These are phyloP conservation scores for Ophiothrix spiculata DNA, from an alignment of 35 echinoderm and acorn worm genomes.

Conservation along the genomic window DNA sequence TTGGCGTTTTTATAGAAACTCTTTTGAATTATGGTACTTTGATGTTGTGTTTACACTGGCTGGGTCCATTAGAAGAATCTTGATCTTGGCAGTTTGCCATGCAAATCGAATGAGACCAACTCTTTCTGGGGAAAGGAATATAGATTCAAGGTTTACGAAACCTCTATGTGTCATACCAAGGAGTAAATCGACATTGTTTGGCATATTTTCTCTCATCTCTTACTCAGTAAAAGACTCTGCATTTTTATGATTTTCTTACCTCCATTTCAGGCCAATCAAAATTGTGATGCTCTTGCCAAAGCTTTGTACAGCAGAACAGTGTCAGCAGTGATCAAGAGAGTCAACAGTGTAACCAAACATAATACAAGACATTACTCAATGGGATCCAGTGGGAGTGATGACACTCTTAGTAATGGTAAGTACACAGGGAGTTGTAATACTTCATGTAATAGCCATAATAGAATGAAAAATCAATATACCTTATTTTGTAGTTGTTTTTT, in stretches of 20 bases:
- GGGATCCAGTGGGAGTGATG: conserved; percentile 59
- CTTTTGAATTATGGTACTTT: too few species aligned
- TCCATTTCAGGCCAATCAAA: conserved; percentile 94
- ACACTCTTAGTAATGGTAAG: conserved; percentile 56
- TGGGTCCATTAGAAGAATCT: too few species aligned
- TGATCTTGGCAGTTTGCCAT: too few species aligned
- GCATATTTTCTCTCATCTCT: conserved; percentile 4
- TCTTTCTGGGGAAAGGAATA: not conserved
- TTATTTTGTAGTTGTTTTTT: too few species aligned
- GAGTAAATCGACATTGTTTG: not conserved
- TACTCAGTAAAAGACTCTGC: too few species aligned
- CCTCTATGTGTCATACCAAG: not conserved
- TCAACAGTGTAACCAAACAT: conserved; percentile 65
- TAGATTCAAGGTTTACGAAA: not conserved
- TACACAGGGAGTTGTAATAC: too few species aligned
- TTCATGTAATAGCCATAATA: too few species aligned
- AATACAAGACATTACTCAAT: conserved; percentile 36
- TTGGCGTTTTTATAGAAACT: too few species aligned
- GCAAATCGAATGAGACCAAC: too few species aligned
- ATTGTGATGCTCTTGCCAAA: conserved; percentile 67
- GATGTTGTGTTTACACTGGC: too few species aligned
- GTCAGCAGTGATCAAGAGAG: conserved; percentile 58
- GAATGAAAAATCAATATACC: too few species aligned
- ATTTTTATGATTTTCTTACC: too few species aligned
- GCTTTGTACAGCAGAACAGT: conserved; percentile 93